These are phyloP conservation scores for Zapus hudsonius DNA, from an alignment of 2,113 vertebrate genomes.

Conservation along the genomic window DNA sequence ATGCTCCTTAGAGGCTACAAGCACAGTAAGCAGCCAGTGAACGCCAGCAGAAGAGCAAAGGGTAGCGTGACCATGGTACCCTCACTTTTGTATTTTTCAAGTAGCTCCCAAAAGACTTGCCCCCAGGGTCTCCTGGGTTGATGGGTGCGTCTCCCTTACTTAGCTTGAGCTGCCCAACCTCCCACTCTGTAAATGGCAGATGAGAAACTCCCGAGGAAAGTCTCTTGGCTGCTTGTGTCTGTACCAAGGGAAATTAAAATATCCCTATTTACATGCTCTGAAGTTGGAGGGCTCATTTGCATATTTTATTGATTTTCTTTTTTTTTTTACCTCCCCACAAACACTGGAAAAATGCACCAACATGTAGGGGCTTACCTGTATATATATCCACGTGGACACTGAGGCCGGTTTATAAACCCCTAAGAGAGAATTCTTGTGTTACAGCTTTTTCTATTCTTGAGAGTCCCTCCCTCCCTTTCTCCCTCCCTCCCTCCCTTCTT, in stretches of 20 bases:
- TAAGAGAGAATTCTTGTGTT: conserved; percentile 63
- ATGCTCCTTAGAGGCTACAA: background rate
- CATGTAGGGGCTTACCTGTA: conserved; percentile 41
- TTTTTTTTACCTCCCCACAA: background rate
- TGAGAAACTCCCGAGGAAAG: conserved; percentile 50
- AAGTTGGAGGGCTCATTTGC: background rate
- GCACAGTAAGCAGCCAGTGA: background rate
- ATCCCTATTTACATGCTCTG: conserved; percentile 3
- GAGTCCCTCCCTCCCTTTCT: conserved; percentile 64
- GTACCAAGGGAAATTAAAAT: conserved; percentile 52
- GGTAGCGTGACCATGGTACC: conserved; percentile 12
- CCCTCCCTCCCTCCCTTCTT: background rate
- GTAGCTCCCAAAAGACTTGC: conserved; percentile 24
- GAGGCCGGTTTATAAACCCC: conserved; percentile 50
- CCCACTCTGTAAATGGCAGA: conserved; percentile 41
- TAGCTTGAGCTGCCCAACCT: conserved; percentile 40
- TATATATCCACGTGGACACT: conserved; percentile 43
- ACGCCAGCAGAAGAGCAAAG: conserved; percentile 37
- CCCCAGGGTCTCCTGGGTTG: background rate
- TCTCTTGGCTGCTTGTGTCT: background rate
- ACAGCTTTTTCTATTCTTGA: conserved; percentile 69
- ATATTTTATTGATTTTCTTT: conserved; percentile 27
- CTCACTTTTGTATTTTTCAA: background rate
- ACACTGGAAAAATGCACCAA: background rate
- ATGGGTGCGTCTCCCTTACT: background rate